These are phyloP conservation scores for Trachelus iudaicus DNA, from an alignment of 2,888 invertebrate species.

Conservation along the genomic window DNA sequence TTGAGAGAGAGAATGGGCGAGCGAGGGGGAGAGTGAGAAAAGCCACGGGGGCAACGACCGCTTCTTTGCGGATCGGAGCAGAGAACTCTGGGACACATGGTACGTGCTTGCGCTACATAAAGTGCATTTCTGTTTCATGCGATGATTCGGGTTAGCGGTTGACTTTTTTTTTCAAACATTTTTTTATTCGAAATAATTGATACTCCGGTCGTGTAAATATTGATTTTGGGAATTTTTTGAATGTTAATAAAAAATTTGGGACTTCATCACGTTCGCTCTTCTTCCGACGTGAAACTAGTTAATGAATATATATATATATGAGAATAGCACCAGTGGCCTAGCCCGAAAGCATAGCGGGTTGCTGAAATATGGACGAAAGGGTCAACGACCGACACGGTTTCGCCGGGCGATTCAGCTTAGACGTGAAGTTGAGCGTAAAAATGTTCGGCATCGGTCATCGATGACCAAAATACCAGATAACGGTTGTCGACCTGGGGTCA, in stretches of 20 bases:
- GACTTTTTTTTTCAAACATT: background rate
- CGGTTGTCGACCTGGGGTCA: constrained; percentile 36
- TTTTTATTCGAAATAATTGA: too few relatives aligned
- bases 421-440: constrained; percentile 9
- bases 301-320: background rate
- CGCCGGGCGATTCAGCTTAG: constrained; percentile 14
- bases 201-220: too few relatives aligned
- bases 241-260: too few relatives aligned
- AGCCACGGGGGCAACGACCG: constrained; percentile 14
- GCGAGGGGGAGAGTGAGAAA: constrained; percentile 17
- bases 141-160: background rate
- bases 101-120: background rate
- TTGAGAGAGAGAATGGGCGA: constrained; percentile 4
- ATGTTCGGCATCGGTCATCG: constrained; percentile 9
- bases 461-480: constrained; percentile 46
- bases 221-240: too few relatives aligned
- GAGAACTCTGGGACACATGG: background rate
- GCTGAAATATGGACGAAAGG: constrained; percentile 11
- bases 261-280: background rate
- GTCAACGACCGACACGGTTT: constrained; percentile 31
- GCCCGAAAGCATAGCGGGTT: background rate
- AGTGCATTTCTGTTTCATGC: background rate
- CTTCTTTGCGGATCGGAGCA: background rate
- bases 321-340: background rate
- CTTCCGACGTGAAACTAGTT: background rate